phyloP scores from a whole-genome alignment of 2,113 vertebrate genomes.

The Dolichotis patagonum region DNA sequence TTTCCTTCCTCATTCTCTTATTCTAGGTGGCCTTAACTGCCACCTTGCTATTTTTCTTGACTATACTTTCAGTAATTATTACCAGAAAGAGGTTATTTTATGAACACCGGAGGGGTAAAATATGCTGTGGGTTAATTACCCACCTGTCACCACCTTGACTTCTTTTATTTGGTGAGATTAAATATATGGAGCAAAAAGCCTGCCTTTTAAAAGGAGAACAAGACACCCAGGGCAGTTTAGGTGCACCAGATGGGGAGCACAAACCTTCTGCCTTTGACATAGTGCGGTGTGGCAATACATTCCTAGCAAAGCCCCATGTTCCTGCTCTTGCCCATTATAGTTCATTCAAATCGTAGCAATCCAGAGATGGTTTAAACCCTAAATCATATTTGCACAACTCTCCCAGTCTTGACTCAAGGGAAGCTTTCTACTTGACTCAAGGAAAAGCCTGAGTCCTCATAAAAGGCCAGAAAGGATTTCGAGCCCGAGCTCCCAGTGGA shows the following conservation, averaged over 20 bases:
- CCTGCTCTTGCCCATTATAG: background rate
- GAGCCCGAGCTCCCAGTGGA: background rate
- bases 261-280: background rate
- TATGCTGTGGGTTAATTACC: background rate
- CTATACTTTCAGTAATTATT: background rate
- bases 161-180: slow-evolving; percentile 35
- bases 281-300: background rate
- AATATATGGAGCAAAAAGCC: slow-evolving; percentile 10
- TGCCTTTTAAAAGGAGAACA: background rate
- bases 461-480: rapidly evolving
- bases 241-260: background rate
- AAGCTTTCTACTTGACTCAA: background rate
- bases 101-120: background rate
- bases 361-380: background rate
- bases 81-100: slow-evolving; percentile 1
- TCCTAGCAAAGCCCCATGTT: background rate
- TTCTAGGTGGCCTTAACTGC: background rate
- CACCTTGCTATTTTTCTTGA: background rate
- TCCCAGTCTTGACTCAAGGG: background rate
- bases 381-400: background rate
- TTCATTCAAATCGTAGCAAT: background rate
- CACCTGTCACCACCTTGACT: background rate
- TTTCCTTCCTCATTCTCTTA: background rate
- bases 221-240: background rate
- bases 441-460: background rate